Conservation (phyloP, 2,797 vertebrate genomes). For the Rhabdomys pumilio region DNA sequence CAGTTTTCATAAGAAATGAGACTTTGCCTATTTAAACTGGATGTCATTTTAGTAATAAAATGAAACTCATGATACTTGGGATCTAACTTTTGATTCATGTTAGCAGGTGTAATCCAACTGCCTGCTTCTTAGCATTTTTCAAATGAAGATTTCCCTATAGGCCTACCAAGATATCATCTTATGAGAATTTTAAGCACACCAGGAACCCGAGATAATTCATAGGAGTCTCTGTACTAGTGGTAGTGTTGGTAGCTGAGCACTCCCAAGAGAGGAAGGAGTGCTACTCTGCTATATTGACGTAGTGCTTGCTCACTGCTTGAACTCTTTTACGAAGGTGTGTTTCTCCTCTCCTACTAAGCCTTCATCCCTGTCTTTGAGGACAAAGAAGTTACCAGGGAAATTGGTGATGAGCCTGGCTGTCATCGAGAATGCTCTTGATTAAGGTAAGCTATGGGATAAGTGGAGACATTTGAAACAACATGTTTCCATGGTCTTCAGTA, state of each 20-base stretch:
- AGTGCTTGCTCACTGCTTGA: not conserved
- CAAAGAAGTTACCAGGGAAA: not conserved
- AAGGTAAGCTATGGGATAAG: not conserved
- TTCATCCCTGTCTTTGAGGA: not conserved
- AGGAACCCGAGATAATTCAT: not conserved
- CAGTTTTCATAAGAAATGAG: not conserved
- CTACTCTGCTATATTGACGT: not conserved
- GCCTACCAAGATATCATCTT: not conserved
- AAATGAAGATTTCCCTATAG: slow-evolving; percentile 3
- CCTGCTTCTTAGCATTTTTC: slow-evolving; percentile 5
- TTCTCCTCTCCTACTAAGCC: not conserved
- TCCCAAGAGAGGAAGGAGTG: not conserved
- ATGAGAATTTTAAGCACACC: not conserved
- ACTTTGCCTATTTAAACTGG: not conserved
- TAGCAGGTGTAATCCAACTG: not conserved
- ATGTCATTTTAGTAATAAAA: not conserved
- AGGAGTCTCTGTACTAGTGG: not conserved
- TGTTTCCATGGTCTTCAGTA: not conserved
- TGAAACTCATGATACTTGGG: not conserved
- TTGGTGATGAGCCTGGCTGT: not conserved
- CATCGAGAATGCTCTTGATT: slow-evolving; percentile 37
- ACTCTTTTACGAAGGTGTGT: not conserved
- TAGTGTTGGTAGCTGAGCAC: not conserved
- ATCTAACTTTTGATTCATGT: not conserved
- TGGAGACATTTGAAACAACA: slow-evolving; percentile 16